These are phyloP conservation scores for Aelia acuminata DNA, from an alignment of 2,888 invertebrate species.

Conservation along the genomic window DNA sequence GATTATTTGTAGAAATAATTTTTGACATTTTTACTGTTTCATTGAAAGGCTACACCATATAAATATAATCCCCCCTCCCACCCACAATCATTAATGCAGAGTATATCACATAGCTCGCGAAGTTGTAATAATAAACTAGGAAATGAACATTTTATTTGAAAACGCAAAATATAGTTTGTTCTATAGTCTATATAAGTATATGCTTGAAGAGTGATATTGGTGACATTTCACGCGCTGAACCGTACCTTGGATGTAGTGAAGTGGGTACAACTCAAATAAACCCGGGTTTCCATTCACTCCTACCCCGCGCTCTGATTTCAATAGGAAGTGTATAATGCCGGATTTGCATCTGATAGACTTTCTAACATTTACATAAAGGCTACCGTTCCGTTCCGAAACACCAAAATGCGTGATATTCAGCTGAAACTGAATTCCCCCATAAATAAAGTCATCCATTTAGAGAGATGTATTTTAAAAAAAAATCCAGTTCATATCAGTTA, in stretches of 20 bases:
- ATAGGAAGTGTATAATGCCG: slow-evolving; percentile 41
- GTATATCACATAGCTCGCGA: too few relatives aligned
- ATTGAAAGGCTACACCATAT: too few relatives aligned
- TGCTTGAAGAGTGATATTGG: not conserved
- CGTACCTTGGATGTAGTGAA: not conserved
- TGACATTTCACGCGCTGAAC: not conserved
- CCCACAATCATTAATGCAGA: too few relatives aligned
- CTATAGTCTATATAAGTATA: too few relatives aligned
- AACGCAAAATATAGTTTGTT: too few relatives aligned
- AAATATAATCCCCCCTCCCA: too few relatives aligned
- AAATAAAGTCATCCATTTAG: not conserved
- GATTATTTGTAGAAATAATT: too few relatives aligned
- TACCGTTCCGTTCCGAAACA: not conserved
- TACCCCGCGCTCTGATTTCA: slow-evolving; percentile 3
- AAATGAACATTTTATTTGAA: too few relatives aligned
- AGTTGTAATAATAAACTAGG: too few relatives aligned
- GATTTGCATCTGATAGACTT: slow-evolving; percentile 46
- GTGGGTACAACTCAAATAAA: slow-evolving; percentile 2
- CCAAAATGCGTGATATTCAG: not conserved
- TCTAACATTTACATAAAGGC: slow-evolving; percentile 34
- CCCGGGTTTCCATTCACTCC: not conserved
- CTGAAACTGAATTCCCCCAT: not conserved
- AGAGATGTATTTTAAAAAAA: too few relatives aligned
- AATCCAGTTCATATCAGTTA: too few relatives aligned
- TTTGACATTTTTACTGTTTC: too few relatives aligned